phyloP scores from a whole-genome alignment of 2,888 invertebrate genomes.

The Diarsia rubi region DNA sequence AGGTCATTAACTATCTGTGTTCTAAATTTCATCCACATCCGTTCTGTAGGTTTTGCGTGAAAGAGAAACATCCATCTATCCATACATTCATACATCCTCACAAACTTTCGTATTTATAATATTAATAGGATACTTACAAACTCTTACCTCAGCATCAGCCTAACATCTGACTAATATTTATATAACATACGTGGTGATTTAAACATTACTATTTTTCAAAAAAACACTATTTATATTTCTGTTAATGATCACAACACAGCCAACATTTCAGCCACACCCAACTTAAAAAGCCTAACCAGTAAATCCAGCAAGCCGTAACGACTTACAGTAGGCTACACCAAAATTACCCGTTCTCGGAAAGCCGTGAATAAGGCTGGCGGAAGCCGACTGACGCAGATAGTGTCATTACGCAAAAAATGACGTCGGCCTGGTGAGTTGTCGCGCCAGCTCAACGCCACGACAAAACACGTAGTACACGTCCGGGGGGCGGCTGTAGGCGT shows the following conservation, averaged over 20 bases:
- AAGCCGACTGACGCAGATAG: slow-evolving; percentile 58
- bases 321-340: slow-evolving; percentile 40
- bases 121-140: neutral
- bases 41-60: too few relatives aligned
- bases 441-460: slow-evolving; percentile 51
- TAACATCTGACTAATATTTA: neutral
- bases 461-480: slow-evolving; percentile 55
- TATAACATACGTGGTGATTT: neutral
- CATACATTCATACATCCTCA: too few relatives aligned
- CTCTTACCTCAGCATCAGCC: neutral
- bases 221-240: neutral
- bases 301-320: slow-evolving; percentile 45
- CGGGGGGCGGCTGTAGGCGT: slow-evolving; percentile 24
- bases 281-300: slow-evolving; percentile 25
- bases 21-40: too few relatives aligned
- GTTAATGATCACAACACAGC: neutral
- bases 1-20: too few relatives aligned
- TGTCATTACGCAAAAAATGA: slow-evolving; percentile 62
- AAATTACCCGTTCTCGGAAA: slow-evolving; percentile 58
- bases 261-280: neutral
- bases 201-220: neutral
- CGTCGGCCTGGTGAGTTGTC: slow-evolving; percentile 47
- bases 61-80: too few relatives aligned
- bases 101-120: too few relatives aligned
- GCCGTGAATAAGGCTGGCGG: slow-evolving; percentile 63